phyloP scores from a whole-genome alignment of 2,888 invertebrate genomes.

The Rhaphigaster nebulosa region DNA sequence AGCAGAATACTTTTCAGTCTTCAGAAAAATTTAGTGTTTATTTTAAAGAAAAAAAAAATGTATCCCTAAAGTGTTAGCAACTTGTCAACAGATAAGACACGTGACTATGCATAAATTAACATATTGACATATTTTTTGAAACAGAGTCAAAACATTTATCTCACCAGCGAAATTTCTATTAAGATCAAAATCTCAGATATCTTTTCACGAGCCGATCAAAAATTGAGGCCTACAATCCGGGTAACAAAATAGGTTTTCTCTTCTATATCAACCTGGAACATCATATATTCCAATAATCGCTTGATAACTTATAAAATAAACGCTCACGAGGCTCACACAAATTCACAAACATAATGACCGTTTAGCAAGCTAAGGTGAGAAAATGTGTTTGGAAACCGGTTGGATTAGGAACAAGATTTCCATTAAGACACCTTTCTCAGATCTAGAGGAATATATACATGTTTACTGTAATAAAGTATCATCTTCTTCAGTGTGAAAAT shows the following conservation, averaged over 20 bases:
- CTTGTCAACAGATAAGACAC: background rate
- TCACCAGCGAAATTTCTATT: background rate
- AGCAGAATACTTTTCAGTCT: background rate
- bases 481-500: conserved; percentile 2
- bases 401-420: conserved; percentile 1
- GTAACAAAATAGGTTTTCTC: conserved; percentile 34
- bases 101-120: conserved; percentile 28
- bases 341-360: conserved; percentile 9
- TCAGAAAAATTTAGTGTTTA: background rate
- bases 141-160: background rate
- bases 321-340: background rate
- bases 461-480: conserved; percentile 11
- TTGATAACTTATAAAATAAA: conserved; percentile 9
- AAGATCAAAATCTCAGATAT: background rate
- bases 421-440: conserved; percentile 30
- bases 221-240: no score
- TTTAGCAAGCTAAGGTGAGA: conserved; percentile 27
- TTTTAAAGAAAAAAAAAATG: background rate
- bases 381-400: conserved; percentile 27
- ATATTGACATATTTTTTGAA: background rate
- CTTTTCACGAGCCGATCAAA: background rate
- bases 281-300: conserved; percentile 6
- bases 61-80: background rate
- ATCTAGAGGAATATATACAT: background rate
- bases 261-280: background rate